A percentile compares a stretch with the other conserved stretches of the same genome.
These are phyloP conservation scores for Lerista edwardsae DNA, from an alignment of 2,797 vertebrate genomes.

Conservation along the genomic window DNA sequence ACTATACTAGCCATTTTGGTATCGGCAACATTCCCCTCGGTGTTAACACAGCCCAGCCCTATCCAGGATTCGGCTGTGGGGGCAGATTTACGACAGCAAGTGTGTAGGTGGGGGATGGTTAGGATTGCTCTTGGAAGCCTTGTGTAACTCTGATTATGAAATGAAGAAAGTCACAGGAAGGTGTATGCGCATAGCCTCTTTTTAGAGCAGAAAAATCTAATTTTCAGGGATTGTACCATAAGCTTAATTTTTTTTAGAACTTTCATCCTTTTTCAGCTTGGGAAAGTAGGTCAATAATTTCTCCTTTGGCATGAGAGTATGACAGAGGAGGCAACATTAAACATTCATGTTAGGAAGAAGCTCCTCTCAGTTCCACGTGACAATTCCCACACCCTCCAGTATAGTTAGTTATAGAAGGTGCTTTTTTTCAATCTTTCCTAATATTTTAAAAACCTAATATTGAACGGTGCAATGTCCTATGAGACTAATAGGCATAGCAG, in stretches of 20 bases:
- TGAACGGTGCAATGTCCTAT: background rate
- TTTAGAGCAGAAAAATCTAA: constrained; percentile 10
- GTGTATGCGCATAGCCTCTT: background rate
- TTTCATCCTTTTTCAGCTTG: background rate
- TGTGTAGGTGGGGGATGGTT: too few relatives aligned
- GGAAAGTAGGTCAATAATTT: constrained; percentile 54
- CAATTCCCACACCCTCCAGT: constrained; percentile 21
- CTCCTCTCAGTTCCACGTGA: constrained; percentile 19
- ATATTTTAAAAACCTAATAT: background rate
- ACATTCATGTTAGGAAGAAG: constrained; percentile 34
- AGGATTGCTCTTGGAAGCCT: too few relatives aligned
- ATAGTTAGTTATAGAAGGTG: constrained; percentile 27
- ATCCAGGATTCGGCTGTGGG: too few relatives aligned
- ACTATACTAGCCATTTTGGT: too few relatives aligned
- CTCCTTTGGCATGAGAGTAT: constrained; percentile 43
- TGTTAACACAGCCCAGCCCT: too few relatives aligned
- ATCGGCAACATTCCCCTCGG: too few relatives aligned
- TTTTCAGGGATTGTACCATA: background rate
- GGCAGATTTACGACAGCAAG: too few relatives aligned
- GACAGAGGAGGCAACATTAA: constrained; percentile 42
- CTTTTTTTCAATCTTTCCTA: background rate
- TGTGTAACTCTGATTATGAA: background rate
- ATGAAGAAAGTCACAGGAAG: background rate
- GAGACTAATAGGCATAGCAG: background rate
- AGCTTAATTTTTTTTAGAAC: constrained; percentile 39